Base-by-base conservation (phyloP, 2,113 vertebrate genomes). In the Sorex fumeus region DNA sequence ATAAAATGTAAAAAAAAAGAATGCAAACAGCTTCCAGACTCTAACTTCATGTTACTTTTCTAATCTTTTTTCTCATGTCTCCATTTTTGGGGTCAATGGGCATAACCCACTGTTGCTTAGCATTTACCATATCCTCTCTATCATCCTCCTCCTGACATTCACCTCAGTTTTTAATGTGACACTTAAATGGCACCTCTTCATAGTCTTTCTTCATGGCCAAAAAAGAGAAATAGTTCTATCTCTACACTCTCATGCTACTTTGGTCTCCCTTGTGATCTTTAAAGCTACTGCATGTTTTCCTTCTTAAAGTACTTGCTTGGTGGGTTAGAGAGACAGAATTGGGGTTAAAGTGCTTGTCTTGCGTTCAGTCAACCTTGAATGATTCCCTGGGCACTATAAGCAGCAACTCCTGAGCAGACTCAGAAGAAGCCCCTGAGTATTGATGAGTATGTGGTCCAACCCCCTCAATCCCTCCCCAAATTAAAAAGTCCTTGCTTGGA, bases 41-140 rank as follows among this genome's bases (percentile, higher is more conserved):
- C 13, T 32, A 66, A 64, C n/a, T 78, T 71, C 27, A 50, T 81
- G 84, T 91, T 69, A 75, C 34, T 43, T 84, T 90, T 67, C 62
- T 4, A 70, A 32, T 1, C 47, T 64, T 84, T 40, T 80, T 53
- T 83, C 18, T 36, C 19, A 43, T 43, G 62, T 60, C 45, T 62
- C 69, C 72, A 66, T 93, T 94, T 62, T n/a, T 19, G 57, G 25
- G 12, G 27, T 84, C 57, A 71, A 43, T 72, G 0, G 8, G 23
- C 60, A 23, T 60, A 67, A 43, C 12, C 27, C n/a, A 72, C 13
- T 62, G 23, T 43, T 75, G 34, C 64, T 88, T 50, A 76, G 71
- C 12, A 67, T 57, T 66, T 28, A 21, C 53, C 47, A 34, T 34
- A 43, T 6, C 60, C 47, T 60, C 36, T 30, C 25, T 72, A 47